A percentile compares a stretch with the other conserved stretches of the same genome.
phyloP scores from a whole-genome alignment of 2,113 vertebrate species.

The Struthio camelus region DNA sequence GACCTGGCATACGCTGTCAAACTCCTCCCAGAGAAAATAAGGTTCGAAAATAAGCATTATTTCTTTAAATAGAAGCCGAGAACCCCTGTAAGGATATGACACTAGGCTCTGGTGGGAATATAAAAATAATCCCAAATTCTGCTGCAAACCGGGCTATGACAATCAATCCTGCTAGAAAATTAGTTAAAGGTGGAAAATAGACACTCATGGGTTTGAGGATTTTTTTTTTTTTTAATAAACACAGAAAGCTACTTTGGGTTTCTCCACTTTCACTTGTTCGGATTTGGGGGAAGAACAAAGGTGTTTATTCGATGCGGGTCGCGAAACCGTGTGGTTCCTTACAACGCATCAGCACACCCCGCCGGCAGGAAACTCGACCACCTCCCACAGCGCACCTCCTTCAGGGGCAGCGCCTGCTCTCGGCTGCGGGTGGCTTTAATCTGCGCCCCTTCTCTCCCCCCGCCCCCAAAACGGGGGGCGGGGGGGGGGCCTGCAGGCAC shows the following conservation, averaged over 20 bases:
- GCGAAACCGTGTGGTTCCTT: rapidly evolving
- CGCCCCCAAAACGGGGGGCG: too few relatives aligned
- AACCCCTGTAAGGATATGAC: neutral
- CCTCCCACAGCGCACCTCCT: rapidly evolving
- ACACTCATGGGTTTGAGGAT: neutral
- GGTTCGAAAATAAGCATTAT: rapidly evolving
- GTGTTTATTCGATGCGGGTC: rapidly evolving
- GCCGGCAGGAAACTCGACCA: rapidly evolving
- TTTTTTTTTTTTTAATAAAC: neutral
- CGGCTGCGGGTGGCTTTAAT: neutral
- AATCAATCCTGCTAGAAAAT: neutral
- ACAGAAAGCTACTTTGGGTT: rapidly evolving
- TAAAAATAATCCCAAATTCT: neutral
- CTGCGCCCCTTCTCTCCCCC: too few relatives aligned
- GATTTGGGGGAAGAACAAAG: rapidly evolving
- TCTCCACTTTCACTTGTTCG: rapidly evolving
- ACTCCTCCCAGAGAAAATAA: neutral
- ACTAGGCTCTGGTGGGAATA: neutral
- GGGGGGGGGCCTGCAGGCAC: too few relatives aligned
- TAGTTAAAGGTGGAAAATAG: rapidly evolving
- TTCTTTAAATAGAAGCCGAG: neutral
- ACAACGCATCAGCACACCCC: rapidly evolving
- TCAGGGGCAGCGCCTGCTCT: neutral
- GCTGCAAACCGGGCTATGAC: neutral
- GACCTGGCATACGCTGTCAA: rapidly evolving